Base-by-base conservation (phyloP, 2,797 vertebrate species). In the Parauchenoglanis punctatus region DNA sequence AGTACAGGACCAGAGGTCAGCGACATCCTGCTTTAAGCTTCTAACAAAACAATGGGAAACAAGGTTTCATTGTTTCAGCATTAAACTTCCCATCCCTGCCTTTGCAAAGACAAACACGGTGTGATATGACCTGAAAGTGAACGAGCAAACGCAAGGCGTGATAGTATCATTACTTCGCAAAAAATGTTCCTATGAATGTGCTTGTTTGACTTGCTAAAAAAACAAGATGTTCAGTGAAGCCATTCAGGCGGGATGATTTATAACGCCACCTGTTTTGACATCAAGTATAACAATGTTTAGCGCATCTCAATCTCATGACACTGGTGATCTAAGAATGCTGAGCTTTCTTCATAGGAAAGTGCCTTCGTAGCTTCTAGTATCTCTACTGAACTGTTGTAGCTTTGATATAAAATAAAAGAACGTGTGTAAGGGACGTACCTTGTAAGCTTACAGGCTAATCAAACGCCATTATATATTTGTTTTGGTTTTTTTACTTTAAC, bases 41-140 rank as follows among this genome's bases (percentile, higher is more conserved):
- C 68, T 87, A 83, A 89, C 70, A 88, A 87, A 89, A 88, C 88
- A 88, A 46, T 67, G 67, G 85, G 54, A 78, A 78, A 81, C 23
- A 70, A 59, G 49, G 86, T 54, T 73, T 72, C 61, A 56, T 67
- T 81, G 75, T 85, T 85, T 89, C 63, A 83, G 85, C 58, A 58
- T 83, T 81, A 80, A 84, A 76, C 46, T 59, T 85, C 31, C 49
- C 54, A 65, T 65, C 40, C 63, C 85, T 67, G 63, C 73, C 49
- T 70, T 58, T 85, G 67, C 56, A 84, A 91, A 91, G 80, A 84
- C 25, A 87, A 91, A 89, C 76, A 68, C 13, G 11, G 23, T n/a
- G 28, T 70, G 68, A 89, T 87, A 83, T 78, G 67, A 49, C 75
- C 81, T 61, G 67, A 59, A 78, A 63, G 58, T 86, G 65, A 83